Evolutionary conservation across 2,888 invertebrate genomes (phyloP).

Genomic region (Harpagoxenus sublaevis): DNA sequence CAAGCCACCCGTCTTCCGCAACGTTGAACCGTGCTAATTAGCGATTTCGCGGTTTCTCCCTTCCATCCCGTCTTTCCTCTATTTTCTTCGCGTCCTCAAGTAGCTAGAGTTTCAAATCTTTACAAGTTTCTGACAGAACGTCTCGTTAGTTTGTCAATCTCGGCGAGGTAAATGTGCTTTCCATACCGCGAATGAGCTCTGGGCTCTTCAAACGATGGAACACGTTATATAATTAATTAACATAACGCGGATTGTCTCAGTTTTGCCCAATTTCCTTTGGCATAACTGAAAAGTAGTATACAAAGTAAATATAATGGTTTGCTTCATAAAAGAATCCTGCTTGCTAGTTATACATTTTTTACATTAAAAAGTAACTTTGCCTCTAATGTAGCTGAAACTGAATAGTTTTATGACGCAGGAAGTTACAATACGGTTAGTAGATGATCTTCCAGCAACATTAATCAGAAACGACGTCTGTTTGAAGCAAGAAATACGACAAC

Average conservation of each 20-base stretch:
- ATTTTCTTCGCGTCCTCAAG: constrained; percentile 19
- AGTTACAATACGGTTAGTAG: constrained; percentile 22
- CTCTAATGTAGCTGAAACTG: not conserved
- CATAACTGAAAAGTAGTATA: not conserved
- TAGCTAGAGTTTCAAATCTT: constrained; percentile 48
- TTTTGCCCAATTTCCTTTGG: not conserved
- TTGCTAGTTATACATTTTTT: not conserved
- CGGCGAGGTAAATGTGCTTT: constrained; percentile 28
- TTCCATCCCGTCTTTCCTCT: constrained; percentile 9
- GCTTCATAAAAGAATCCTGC: not conserved
- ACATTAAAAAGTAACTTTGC: not conserved
- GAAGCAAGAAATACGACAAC: constrained; percentile 43
- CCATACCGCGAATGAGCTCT: not conserved
- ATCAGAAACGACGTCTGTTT: constrained; percentile 52
- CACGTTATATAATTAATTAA: constrained; percentile 12
- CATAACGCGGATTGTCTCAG: not conserved
- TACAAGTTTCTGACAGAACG: constrained; percentile 44
- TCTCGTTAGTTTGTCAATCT: constrained; percentile 58
- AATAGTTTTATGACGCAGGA: constrained; percentile 8
- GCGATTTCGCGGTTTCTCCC: constrained; percentile 57
- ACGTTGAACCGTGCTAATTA: constrained; percentile 67
- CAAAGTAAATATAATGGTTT: not conserved
- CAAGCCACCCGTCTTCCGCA: constrained; percentile 52
- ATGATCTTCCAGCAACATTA: constrained; percentile 36
- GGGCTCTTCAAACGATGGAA: not conserved